Base-by-base conservation (phyloP, 2,113 vertebrate genomes). In the Menura novaehollandiae region DNA sequence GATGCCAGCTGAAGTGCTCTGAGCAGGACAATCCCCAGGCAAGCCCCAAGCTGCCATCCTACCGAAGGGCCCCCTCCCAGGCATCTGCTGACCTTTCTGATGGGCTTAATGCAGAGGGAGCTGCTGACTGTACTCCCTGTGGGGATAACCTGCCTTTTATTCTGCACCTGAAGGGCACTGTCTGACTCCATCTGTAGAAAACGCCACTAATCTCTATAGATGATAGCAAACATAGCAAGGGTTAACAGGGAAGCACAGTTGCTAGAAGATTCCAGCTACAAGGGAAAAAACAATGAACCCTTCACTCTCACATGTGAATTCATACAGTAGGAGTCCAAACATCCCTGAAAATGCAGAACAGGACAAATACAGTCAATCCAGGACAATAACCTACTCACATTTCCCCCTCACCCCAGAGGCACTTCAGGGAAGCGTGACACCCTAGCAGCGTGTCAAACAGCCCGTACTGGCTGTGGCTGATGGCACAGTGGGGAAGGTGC, bases 11-110 rank as follows among this genome's bases (percentile, higher is more conserved):
- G 49, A 39, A 63, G 30, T 3, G 24, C 35, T 80, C 32, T 7
- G 16, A 91, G 59, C 37, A 68, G 51, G 62, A 49, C 0, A 0
- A 59, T 35, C 14, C 19, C 13, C 4, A 3, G 58, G 72, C 44
- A 33, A 62, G 16, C 11, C 39, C 63, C 0, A 0, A 11, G 37
- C 33, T 73, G 41, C 66, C 33, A 19, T 35, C 28, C 41, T 30
- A 1, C 5, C 81, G 11, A 47, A 51, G n/a, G 32, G 11, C 1
- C 27, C 22, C 52, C 78, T 75, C 30, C 63, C 41, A 86, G 44
- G 35, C 51, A 47, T 1, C 24, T 44, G 4, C 41, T n/a, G 77
- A 33, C 32, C 44, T 46, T 86, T 58, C 58, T 55, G 28, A 20
- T 2, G 8, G 23, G 20, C 23, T 83, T 55, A 64, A 49, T 26